Evolutionary conservation across 2,113 vertebrate genomes (phyloP).

Genomic region (Rhinoderma darwinii): DNA sequence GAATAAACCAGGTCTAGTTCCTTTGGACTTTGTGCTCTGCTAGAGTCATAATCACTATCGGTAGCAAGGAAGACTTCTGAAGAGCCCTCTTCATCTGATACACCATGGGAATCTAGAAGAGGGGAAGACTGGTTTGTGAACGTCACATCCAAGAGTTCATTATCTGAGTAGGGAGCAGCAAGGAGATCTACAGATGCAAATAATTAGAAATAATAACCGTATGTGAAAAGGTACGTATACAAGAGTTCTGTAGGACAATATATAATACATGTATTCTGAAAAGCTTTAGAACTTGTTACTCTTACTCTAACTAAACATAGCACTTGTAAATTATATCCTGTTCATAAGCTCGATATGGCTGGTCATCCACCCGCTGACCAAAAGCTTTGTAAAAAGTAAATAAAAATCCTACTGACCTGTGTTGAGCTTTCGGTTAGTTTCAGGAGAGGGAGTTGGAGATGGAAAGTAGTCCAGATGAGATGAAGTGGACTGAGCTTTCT

Average conservation of each 20-base stretch:
- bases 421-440: conserved; percentile 77
- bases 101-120: conserved; percentile 73
- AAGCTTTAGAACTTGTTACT: neutral
- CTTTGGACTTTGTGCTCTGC: conserved; percentile 83
- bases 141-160: conserved; percentile 52
- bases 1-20: conserved; percentile 84
- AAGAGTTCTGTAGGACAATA: neutral
- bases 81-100: conserved; percentile 87
- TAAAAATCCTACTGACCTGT: conserved; percentile 68
- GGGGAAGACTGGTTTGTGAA: conserved; percentile 53
- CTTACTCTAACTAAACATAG: too few relatives aligned
- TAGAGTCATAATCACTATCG: conserved; percentile 87
- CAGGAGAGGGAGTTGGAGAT: conserved; percentile 81
- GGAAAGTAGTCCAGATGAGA: conserved; percentile 83
- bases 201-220: neutral
- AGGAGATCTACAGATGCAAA: conserved; percentile 47
- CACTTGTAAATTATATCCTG: neutral
- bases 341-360: neutral
- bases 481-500: conserved; percentile 77
- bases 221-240: neutral
- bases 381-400: neutral
- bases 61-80: conserved; percentile 90
- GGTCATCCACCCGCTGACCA: neutral
- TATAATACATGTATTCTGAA: neutral
- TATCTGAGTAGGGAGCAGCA: conserved; percentile 39